These are phyloP conservation scores for Hepsetus odoe DNA, from an alignment of 2,113 vertebrate genomes.

Conservation along the genomic window DNA sequence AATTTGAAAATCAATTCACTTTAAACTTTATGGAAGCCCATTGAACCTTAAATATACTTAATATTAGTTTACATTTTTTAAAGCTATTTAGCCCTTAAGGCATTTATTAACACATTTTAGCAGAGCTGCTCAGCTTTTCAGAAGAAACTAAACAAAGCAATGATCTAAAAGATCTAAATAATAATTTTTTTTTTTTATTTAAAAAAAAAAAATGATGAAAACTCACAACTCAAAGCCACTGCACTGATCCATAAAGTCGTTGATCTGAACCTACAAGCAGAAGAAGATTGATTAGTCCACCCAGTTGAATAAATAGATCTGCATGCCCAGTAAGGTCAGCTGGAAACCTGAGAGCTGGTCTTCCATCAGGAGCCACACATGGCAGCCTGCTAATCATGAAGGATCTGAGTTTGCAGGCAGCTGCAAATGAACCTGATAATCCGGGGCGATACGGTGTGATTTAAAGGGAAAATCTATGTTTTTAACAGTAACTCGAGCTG, in stretches of 20 bases:
- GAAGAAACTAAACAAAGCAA: too few relatives aligned
- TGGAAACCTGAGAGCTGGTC: slow-evolving; percentile 27
- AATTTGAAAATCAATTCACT: too few relatives aligned
- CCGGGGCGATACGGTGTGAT: too few relatives aligned
- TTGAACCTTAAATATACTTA: too few relatives aligned
- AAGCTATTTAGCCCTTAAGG: too few relatives aligned
- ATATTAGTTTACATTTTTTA: too few relatives aligned
- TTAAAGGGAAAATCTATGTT: background rate
- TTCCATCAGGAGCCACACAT: background rate
- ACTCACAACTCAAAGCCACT: slow-evolving; percentile 85
- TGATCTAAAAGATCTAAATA: too few relatives aligned
- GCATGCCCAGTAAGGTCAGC: background rate
- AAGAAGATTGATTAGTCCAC: slow-evolving; percentile 40
- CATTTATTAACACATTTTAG: too few relatives aligned
- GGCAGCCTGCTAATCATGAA: background rate
- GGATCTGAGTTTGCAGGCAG: background rate
- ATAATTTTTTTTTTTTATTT: too few relatives aligned
- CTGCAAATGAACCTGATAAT: background rate
- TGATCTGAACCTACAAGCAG: slow-evolving; percentile 82
- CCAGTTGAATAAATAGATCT: background rate
- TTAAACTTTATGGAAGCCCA: too few relatives aligned
- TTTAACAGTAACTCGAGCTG: background rate
- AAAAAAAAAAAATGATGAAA: background rate
- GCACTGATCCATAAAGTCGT: slow-evolving; percentile 96
- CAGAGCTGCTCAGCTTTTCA: too few relatives aligned